Evolutionary conservation across 2,888 invertebrate genomes (phyloP), one percentile per base, ranked within the genome.

Genomic region (Pimpla rufipes): DNA sequence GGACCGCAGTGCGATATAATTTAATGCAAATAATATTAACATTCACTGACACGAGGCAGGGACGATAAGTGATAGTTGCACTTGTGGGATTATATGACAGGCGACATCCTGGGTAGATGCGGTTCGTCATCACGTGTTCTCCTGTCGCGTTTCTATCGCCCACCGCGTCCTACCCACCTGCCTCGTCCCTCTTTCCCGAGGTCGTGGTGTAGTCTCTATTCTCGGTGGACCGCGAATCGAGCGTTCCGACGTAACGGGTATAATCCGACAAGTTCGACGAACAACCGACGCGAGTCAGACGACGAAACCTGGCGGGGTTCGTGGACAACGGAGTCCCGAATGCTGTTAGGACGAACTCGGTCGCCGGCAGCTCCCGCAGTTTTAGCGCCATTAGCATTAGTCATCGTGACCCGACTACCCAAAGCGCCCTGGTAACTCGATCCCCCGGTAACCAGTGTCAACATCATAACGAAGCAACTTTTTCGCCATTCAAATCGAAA

Each of bases 321-420:
- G 35, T n/a, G 35, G 57, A 42, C 23, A 83, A 71, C 57, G 62
- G 79, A 82, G 67, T 42, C 71, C 57, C 79, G 42, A 79, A 83
- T 52, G 11, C 16, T 55, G 70, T 83, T 75, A 71, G 57, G 45
- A 70, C 52, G 79, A 70, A 64, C 55, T 79, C 66, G 75, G 66
- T 75, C 21, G 50, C 47, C 50, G 35, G 55, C n/a, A n/a, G 70
- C 7, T n/a, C 10, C 57, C 66, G 35, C 42, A 67, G 66, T 16
- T 79, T 57, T 73, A 57, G 59, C 71, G 50, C 59, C 47, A 78
- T 78, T 79, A 78, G 74, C 68, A 85, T 84, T 84, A 84, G 80
- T 85, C 84, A 81, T 79, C 83, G 78, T 80, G 70, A 83, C 75
- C 79, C 64, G 80, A 84, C 77, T 83, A 79, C 83, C 59, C 29